Evolutionary conservation across 2,113 vertebrate genomes (phyloP).

Genomic region (Oplegnathus fasciatus): DNA sequence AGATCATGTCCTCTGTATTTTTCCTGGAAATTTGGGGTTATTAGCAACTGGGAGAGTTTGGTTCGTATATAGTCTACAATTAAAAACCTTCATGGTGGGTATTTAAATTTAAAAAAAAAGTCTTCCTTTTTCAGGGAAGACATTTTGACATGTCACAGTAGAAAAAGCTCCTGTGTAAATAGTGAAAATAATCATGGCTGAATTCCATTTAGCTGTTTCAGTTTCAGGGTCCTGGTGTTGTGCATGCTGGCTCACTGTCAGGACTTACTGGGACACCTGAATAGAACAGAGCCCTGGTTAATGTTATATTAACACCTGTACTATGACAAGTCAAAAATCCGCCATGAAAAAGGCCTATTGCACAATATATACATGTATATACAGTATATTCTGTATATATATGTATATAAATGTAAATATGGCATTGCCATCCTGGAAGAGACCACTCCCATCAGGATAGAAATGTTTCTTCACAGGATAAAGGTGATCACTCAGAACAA

Average conservation of each 20-base stretch:
- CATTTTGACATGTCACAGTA: too few relatives aligned
- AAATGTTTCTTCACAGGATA: too few relatives aligned
- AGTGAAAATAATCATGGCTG: background rate
- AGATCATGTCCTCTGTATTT: background rate
- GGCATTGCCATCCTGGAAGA: too few relatives aligned
- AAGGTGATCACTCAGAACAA: too few relatives aligned
- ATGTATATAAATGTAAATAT: too few relatives aligned
- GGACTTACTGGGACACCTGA: background rate
- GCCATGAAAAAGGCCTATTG: background rate
- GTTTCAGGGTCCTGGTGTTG: background rate
- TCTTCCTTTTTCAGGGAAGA: too few relatives aligned
- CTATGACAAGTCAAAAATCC: background rate
- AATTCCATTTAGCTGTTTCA: slow-evolving; percentile 5
- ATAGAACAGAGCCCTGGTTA: background rate
- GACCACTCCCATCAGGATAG: too few relatives aligned
- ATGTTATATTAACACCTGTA: background rate
- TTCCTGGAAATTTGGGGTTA: background rate
- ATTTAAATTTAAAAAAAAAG: background rate
- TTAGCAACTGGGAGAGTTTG: background rate
- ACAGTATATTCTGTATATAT: too few relatives aligned
- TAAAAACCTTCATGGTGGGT: background rate
- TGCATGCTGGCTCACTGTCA: background rate
- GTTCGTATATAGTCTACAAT: background rate
- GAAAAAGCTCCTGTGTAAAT: background rate
- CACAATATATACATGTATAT: too few relatives aligned